phyloP scores from a whole-genome alignment of 1,140 invertebrate genomes.

The Drosophila tsacasi region DNA sequence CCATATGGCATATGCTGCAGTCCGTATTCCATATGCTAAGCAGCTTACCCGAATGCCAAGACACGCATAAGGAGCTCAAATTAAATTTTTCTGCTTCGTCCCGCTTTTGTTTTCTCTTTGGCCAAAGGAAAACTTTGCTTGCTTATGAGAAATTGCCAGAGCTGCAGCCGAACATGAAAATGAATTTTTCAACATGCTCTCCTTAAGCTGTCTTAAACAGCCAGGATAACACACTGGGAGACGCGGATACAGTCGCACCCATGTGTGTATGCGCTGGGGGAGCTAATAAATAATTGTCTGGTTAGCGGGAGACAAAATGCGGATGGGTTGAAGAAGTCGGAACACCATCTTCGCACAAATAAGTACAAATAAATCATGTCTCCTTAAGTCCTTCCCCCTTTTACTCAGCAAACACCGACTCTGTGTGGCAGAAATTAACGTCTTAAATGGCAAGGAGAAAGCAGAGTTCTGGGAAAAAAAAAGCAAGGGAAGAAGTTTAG shows the following conservation, averaged over 20 bases:
- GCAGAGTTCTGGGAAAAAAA: constrained; percentile 7
- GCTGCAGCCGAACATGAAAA: constrained; percentile 74
- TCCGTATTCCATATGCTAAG: constrained; percentile 58
- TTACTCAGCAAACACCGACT: constrained; percentile 25
- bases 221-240: constrained; percentile 57
- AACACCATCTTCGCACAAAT: constrained; percentile 63
- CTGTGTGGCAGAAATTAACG: constrained; percentile 64
- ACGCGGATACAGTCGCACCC: constrained; percentile 19
- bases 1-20: constrained; percentile 23
- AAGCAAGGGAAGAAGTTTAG: neutral
- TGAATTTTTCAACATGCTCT: constrained; percentile 77
- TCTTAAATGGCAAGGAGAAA: constrained; percentile 15
- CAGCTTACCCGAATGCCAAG: constrained; percentile 61
- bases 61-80: constrained; percentile 77
- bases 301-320: constrained; percentile 68
- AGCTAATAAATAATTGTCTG: constrained; percentile 83
- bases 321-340: constrained; percentile 59
- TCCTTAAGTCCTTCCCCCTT: neutral
- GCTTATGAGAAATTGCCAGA: constrained; percentile 80
- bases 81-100: constrained; percentile 59
- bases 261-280: constrained; percentile 38
- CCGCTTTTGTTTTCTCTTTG: constrained; percentile 29
- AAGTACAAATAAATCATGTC: constrained; percentile 74
- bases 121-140: constrained; percentile 47
- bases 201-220: constrained; percentile 77